Evolutionary conservation across 1,140 invertebrate species (phyloP).

Genomic region (Anoplolepis gracilipes): DNA sequence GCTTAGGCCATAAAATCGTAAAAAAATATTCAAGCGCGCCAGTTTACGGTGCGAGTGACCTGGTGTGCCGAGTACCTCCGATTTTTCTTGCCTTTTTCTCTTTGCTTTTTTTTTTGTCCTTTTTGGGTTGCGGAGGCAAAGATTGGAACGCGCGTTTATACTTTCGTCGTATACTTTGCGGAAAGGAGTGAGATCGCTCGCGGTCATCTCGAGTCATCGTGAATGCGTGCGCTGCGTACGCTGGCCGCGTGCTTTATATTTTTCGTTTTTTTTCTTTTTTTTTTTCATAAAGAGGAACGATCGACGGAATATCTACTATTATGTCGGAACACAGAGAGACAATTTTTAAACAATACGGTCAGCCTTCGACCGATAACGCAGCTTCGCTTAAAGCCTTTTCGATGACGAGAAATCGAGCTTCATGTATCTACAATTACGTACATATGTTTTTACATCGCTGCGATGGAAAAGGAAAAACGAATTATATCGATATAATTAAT

Average conservation of each 20-base stretch:
- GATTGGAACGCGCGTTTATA: slow-evolving; percentile 50
- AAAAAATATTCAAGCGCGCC: slow-evolving; percentile 66
- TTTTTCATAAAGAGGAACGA: slow-evolving; percentile 69
- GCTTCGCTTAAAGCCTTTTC: background rate
- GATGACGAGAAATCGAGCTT: background rate
- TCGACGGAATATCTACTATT: slow-evolving; percentile 67
- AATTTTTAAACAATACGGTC: slow-evolving; percentile 70
- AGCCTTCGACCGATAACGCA: slow-evolving; percentile 61
- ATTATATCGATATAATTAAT: background rate
- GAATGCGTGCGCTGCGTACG: slow-evolving; percentile 43
- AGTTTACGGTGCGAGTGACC: slow-evolving; percentile 8
- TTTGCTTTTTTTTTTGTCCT: background rate
- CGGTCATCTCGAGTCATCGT: slow-evolving; percentile 33
- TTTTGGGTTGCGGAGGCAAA: background rate
- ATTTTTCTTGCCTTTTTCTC: slow-evolving; percentile 11
- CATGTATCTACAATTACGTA: slow-evolving; percentile 22
- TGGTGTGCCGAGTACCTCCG: slow-evolving; percentile 8
- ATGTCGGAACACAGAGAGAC: slow-evolving; percentile 72
- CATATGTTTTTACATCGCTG: background rate
- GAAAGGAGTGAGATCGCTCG: slow-evolving; percentile 55
- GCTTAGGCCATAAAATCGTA: slow-evolving; percentile 60
- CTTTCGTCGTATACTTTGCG: slow-evolving; percentile 68
- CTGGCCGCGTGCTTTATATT: slow-evolving; percentile 38
- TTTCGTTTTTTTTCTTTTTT: slow-evolving; percentile 48
- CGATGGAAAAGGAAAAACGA: background rate